Base-by-base conservation (phyloP, 2,888 invertebrate genomes). In the Apamea crenata region DNA sequence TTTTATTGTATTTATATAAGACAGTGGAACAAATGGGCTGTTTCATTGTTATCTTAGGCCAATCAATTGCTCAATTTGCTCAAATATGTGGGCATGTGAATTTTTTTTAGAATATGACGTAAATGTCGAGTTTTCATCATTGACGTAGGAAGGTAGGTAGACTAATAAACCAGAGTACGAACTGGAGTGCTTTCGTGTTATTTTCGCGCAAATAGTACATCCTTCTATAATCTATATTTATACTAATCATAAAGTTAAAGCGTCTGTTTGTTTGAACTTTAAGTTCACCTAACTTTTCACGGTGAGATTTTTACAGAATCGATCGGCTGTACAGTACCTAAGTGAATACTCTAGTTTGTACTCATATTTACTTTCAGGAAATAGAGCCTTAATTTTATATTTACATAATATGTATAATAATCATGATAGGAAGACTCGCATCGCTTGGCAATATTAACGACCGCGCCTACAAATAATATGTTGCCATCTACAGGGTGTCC, bases 381-480 rank as follows among this genome's bases (percentile, higher is more conserved):
- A 76, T 63, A 25, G 10, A 59, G 14, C n/a, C 32, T 29, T 65
- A 6, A 21, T 36, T 50, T 29, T 50, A 59, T 61, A 61, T 63
- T 36, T 70, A 40, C 56, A 25, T 50, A 61, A 25, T 50, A 61
- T 10, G 1, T 21, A 32, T 25, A 32, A 29, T 40, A 50, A 59
- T 70, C 29, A 25, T 70, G 16, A 40, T 8, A 70, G 32, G 47
- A 53, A 66, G 14, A 47, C 21, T 68, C 85, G 71, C 71, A 71
- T 74, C 53, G 71, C 44, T 83, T 74, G 29, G 36, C 63, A 84
- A 50, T 84, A 80, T 80, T 74, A 74, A 80, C 71, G 80, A 84
- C 25, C 32, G 10, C 40, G 0, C 29, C 7, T 72, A 83, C 29
- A 53, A 7, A 59, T 7, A 21, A 78, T 73, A 73, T n/a, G 8